phyloP scores from a whole-genome alignment of 2,888 invertebrate genomes.

The Sycophila texana region DNA sequence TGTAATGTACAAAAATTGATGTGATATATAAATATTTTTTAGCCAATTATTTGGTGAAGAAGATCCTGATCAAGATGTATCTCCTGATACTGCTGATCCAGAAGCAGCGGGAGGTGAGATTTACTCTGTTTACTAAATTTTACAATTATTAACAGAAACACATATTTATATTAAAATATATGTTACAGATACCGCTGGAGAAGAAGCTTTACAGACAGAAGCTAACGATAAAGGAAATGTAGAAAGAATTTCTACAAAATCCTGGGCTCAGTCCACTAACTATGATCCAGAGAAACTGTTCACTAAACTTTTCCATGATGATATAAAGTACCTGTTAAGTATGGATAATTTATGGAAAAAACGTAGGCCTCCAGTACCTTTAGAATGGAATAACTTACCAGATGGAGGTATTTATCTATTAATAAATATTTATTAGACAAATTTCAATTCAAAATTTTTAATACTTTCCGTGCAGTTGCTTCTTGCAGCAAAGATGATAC shows the following conservation, averaged over 20 bases:
- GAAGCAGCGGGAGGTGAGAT: conserved; percentile 83
- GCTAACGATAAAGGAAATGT: conserved; percentile 78
- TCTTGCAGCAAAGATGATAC: conserved; percentile 77
- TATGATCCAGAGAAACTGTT: conserved; percentile 93
- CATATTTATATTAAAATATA: neutral
- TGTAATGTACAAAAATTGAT: conserved; percentile 21
- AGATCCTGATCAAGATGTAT: conserved; percentile 97
- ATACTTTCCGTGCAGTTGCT: conserved; percentile 67
- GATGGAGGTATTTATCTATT: conserved; percentile 71
- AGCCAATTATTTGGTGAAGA: conserved; percentile 98
- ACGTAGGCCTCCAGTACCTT: conserved; percentile 88
- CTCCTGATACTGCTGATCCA: conserved; percentile 97
- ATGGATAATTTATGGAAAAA: conserved; percentile 98
- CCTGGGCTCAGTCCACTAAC: conserved; percentile 90
- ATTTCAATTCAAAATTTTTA: conserved; percentile 40
- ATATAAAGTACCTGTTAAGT: conserved; percentile 93
- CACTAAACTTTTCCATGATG: conserved; percentile 94
- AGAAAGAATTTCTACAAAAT: conserved; percentile 82
- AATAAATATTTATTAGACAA: conserved; percentile 19
- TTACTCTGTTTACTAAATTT: conserved; percentile 17
- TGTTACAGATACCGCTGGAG: conserved; percentile 77
- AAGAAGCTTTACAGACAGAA: conserved; percentile 78
- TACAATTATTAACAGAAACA: too few relatives aligned
- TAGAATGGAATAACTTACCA: conserved; percentile 82
- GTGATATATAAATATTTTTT: conserved; percentile 49